A percentile compares a stretch with the other conserved stretches of the same genome.
phyloP scores from a whole-genome alignment of 2,113 vertebrate species.

The Zingel zingel region DNA sequence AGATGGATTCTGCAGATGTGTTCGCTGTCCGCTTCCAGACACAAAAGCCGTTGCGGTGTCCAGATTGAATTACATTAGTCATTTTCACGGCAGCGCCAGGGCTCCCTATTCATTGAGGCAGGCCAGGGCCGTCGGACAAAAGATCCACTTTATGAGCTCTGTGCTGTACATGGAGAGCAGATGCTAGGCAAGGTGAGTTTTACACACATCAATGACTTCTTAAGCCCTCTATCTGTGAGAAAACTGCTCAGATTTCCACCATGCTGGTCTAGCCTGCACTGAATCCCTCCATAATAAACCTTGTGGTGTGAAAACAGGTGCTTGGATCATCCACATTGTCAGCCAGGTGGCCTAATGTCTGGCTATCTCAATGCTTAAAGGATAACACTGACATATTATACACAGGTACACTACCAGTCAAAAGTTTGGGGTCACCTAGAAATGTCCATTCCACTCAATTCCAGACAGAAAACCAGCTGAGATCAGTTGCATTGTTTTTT shows the following conservation, averaged over 20 bases:
- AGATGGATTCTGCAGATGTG: constrained; percentile 73
- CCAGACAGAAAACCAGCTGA: too few relatives aligned
- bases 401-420: too few relatives aligned
- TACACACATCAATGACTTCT: constrained; percentile 61
- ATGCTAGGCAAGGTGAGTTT: constrained; percentile 66
- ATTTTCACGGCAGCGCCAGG: constrained; percentile 32
- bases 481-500: too few relatives aligned
- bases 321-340: constrained; percentile 21
- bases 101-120: constrained; percentile 47
- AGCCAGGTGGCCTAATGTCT: not conserved
- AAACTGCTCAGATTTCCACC: constrained; percentile 60
- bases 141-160: constrained; percentile 60
- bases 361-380: not conserved
- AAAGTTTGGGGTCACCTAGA: too few relatives aligned
- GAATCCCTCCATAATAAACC: constrained; percentile 14
- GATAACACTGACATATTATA: not conserved
- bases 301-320: constrained; percentile 64
- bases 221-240: constrained; percentile 61
- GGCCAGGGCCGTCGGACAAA: constrained; percentile 43
- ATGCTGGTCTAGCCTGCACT: constrained; percentile 13
- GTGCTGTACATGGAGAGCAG: constrained; percentile 56
- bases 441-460: too few relatives aligned
- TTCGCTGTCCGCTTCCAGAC: constrained; percentile 60
- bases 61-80: constrained; percentile 70
- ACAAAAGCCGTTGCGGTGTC: constrained; percentile 46